Base-by-base conservation (phyloP, 30 jellyfish, hydroid and myxozoan species). In the Hydractinia echinata region DNA sequence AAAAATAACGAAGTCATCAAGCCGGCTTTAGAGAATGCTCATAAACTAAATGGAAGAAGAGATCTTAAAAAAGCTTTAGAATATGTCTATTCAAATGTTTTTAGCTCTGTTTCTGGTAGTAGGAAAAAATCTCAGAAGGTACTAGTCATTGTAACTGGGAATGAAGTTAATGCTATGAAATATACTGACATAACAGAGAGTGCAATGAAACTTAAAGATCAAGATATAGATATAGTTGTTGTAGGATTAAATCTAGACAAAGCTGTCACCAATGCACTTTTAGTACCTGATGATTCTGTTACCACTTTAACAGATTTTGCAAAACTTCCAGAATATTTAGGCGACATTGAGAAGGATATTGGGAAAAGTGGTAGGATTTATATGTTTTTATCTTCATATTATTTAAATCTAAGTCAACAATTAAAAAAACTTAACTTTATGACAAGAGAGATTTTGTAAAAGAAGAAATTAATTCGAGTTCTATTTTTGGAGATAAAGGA, bases 11-110 rank as follows among this genome's bases (percentile, higher is more conserved):
- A 54, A 18, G 58, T 7, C 55, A 30, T 74, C 0, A 62, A 53
- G 4, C 54, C 55, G 19, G 13, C 52, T 10, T 66, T 66, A 5
- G 55, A 39, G 9, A 39, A 55, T 53, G 13, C 83, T 53, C 8
- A 68, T 18, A 54, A 66, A 67, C 30, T 83, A 7, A 95, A 91
- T 50, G 96, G 96, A 51, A 85, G 73, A 20, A 84, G 96, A 68
- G 72, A 89, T 77, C 60, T 84, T 76, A 61, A 80, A 60, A 79
- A 64, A 80, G 91, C 95, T 54, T 67, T 89, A 61, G 64, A 67
- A 30, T 39, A 54, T 13, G 87, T 84, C 0, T 51, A 52, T 4
- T 53, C 87, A 6, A 89, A 79, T 50, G 53, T 83, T 10, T 84
- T 52, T 20, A 51, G 66, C 20, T 30, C 44, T 30, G 44, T 30